phyloP scores from a whole-genome alignment of 2,888 invertebrate species.

The Biston betularia region DNA sequence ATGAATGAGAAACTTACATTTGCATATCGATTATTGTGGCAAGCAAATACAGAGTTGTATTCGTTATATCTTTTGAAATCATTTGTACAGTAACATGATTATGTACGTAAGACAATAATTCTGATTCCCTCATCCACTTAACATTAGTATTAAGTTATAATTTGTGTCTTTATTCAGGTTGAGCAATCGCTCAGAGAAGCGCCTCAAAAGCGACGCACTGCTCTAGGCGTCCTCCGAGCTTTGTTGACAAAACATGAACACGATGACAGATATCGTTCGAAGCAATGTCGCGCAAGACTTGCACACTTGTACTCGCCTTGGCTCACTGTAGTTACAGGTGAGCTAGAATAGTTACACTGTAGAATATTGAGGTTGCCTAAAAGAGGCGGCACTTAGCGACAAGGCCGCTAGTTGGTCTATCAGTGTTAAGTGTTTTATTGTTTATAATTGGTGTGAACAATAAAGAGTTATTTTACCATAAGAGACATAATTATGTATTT shows the following conservation, averaged over 20 bases:
- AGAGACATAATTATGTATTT: too few relatives aligned
- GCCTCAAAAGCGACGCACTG: slow-evolving; percentile 92
- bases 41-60: background rate
- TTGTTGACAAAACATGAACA: slow-evolving; percentile 97
- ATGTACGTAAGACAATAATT: background rate
- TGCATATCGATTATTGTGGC: background rate
- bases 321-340: slow-evolving; percentile 90
- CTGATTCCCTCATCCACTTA: background rate
- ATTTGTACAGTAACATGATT: background rate
- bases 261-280: slow-evolving; percentile 95
- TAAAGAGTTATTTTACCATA: too few relatives aligned
- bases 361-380: too few relatives aligned
- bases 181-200: slow-evolving; percentile 94
- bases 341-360: slow-evolving; percentile 21
- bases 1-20: slow-evolving; percentile 5
- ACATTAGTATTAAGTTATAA: too few relatives aligned
- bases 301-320: slow-evolving; percentile 97
- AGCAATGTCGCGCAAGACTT: slow-evolving; percentile 94
- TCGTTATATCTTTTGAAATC: background rate
- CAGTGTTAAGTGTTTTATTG: too few relatives aligned
- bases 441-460: too few relatives aligned
- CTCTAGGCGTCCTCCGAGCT: slow-evolving; percentile 93
- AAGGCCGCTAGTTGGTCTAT: too few relatives aligned
- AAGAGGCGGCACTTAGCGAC: too few relatives aligned
- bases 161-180: slow-evolving; percentile 84